These are phyloP conservation scores for Ariolimax columbianus DNA, from an alignment of 2,888 invertebrate genomes.

Conservation along the genomic window DNA sequence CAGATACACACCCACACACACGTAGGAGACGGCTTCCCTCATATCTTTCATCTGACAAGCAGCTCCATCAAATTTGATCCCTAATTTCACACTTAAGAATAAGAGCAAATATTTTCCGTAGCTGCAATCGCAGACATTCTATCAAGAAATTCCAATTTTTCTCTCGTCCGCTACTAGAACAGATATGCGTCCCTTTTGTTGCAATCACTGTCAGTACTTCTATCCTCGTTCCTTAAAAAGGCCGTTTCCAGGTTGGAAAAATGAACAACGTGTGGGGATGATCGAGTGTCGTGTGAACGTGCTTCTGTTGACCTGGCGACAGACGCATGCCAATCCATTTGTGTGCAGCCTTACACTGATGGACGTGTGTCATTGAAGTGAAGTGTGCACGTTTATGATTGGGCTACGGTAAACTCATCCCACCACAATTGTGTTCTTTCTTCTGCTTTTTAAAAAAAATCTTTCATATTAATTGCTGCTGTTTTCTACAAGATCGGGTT, in stretches of 20 bases:
- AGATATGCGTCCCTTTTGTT: neutral
- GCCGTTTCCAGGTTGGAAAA: neutral
- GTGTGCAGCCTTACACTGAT: neutral
- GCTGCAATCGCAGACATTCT: neutral
- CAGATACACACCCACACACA: too few species aligned
- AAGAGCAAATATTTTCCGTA: neutral
- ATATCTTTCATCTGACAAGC: neutral
- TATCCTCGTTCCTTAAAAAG: neutral
- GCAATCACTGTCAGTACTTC: neutral
- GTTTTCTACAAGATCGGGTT: neutral
- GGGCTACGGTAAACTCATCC: neutral
- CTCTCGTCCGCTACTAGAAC: neutral
- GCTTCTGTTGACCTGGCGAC: neutral
- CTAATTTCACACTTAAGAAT: neutral
- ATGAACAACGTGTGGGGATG: neutral
- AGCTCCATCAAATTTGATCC: neutral
- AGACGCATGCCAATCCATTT: neutral
- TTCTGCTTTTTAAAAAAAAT: too few species aligned
- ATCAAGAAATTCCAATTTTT: neutral
- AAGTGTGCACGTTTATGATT: neutral
- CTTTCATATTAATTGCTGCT: too few species aligned
- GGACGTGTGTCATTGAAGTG: neutral
- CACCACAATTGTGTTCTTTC: neutral
- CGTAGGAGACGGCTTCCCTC: too few species aligned
- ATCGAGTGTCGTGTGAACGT: neutral